These are phyloP conservation scores for Actinostola sp. DNA, from an alignment of 92 coral and sea anemone species.

Conservation along the genomic window DNA sequence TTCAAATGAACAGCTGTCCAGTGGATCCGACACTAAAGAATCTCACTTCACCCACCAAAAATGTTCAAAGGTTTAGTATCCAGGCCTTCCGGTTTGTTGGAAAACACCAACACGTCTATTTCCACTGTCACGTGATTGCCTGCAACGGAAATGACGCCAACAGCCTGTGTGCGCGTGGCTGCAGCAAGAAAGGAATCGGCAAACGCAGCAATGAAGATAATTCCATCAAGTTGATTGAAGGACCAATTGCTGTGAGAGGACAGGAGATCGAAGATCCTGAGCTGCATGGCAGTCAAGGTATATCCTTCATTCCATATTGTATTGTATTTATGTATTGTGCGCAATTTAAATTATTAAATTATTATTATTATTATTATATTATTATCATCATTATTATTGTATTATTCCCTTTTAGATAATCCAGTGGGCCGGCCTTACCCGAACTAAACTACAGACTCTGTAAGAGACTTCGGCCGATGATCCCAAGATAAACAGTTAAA, in stretches of 20 bases:
- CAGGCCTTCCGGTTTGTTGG: conserved; percentile 47
- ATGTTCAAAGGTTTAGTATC: conserved; percentile 33
- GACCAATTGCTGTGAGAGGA: background rate
- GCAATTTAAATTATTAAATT: too few relatives aligned
- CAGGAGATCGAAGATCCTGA: background rate
- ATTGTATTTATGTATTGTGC: too few relatives aligned
- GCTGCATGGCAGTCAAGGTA: conserved; percentile 1
- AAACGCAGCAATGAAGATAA: background rate
- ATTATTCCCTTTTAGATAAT: too few relatives aligned
- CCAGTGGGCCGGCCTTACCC: too few relatives aligned
- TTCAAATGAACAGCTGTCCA: conserved; percentile 3
- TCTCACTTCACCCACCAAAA: background rate
- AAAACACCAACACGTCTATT: conserved; percentile 33
- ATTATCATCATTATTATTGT: too few relatives aligned
- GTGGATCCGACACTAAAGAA: conserved; percentile 4
- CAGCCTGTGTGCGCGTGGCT: conserved; percentile 36
- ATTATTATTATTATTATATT: too few relatives aligned
- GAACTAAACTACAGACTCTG: too few relatives aligned
- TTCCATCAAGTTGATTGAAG: background rate
- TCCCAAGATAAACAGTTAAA: too few relatives aligned
- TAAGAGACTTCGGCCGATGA: too few relatives aligned
- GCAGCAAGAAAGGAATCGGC: background rate
- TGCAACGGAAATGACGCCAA: conserved; percentile 31
- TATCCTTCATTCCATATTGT: too few relatives aligned
- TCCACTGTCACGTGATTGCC: conserved; percentile 48